phyloP scores from a whole-genome alignment of 2,888 invertebrate species.

The Pristionchus entomophagus region DNA sequence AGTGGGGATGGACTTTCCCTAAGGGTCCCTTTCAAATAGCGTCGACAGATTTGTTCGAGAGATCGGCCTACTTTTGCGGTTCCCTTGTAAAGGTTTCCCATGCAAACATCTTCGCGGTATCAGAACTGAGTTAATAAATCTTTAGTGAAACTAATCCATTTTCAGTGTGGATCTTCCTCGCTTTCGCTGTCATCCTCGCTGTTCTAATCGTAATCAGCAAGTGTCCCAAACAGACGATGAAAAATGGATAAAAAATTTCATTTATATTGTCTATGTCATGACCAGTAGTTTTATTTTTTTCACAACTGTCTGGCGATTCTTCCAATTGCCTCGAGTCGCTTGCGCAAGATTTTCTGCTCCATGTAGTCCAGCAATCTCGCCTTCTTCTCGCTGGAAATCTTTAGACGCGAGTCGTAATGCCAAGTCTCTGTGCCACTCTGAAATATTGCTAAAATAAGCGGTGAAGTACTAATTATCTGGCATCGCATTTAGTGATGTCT shows the following conservation, averaged over 20 bases:
- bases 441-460: no score
- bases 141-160: background rate
- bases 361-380: background rate
- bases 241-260: background rate
- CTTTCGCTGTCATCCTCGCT: background rate
- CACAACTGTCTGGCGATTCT: no score
- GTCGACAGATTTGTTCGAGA: no score
- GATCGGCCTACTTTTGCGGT: no score
- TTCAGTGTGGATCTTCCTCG: constrained; percentile 3
- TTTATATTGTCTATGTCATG: no score
- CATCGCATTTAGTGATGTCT: no score
- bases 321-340: no score
- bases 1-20: no score
- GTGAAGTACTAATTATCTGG: no score
- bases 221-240: background rate
- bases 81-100: background rate
- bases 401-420: background rate
- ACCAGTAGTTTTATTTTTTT: no score
- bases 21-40: no score
- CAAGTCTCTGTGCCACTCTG: no score
- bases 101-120: background rate
- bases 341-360: background rate
- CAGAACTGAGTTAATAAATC: background rate
- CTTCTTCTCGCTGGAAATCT: background rate
- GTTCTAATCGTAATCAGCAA: background rate